A percentile compares a stretch with the other conserved stretches of the same genome.
Evolutionary conservation across 2,888 invertebrate genomes (phyloP).

Genomic region (Drosophila mayaguana): DNA sequence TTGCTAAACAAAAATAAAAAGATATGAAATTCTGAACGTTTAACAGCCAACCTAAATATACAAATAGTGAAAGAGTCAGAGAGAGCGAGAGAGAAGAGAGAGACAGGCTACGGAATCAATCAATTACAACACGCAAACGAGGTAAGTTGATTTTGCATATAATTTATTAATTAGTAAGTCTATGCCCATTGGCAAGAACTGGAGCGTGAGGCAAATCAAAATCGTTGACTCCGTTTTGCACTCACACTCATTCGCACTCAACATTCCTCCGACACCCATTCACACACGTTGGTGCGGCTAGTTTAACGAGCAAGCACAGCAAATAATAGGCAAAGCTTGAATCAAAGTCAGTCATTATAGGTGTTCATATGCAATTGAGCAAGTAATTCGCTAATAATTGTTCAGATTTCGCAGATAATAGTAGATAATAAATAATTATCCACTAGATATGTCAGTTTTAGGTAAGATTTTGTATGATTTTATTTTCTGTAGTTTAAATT

Average conservation of each 20-base stretch:
- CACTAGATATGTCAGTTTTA: neutral
- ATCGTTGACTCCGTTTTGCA: constrained; percentile 28
- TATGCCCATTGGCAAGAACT: constrained; percentile 39
- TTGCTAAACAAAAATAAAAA: constrained; percentile 20
- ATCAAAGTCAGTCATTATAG: neutral
- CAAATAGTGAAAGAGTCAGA: constrained; percentile 17
- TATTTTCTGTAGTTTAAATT: neutral
- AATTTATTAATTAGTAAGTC: constrained; percentile 65
- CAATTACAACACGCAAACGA: constrained; percentile 59
- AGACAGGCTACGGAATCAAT: constrained; percentile 43
- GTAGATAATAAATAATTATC: neutral
- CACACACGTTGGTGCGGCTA: neutral
- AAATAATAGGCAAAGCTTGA: neutral
- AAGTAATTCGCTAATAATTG: neutral
- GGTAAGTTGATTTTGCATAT: constrained; percentile 63
- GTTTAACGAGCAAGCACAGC: neutral
- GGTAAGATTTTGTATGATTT: neutral
- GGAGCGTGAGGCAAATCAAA: constrained; percentile 43
- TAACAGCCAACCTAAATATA: constrained; percentile 16
- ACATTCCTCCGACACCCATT: neutral
- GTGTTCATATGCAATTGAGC: neutral
- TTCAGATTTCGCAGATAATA: neutral
- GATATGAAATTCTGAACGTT: constrained; percentile 25
- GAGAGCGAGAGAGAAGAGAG: constrained; percentile 5
- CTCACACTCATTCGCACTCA: neutral